Conservation (phyloP, 1,140 invertebrate genomes). For the Drusus annulatus region DNA sequence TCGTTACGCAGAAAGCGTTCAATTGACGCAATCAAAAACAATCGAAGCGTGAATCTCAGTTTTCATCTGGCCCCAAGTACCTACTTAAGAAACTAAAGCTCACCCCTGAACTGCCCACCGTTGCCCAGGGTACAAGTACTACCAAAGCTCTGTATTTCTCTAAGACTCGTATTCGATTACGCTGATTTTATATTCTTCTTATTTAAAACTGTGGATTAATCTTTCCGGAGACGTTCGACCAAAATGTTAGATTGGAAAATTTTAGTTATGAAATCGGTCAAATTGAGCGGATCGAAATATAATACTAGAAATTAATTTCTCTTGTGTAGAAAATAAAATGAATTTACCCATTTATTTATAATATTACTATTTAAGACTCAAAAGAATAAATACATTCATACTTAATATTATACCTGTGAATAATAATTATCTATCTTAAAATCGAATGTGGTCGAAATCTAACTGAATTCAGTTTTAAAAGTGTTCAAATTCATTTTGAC, state of each 20-base stretch:
- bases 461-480: too few species aligned
- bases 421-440: too few species aligned
- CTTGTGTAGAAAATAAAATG: too few species aligned
- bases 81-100: neutral
- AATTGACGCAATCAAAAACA: constrained; percentile 5
- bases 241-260: constrained; percentile 5
- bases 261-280: too few species aligned
- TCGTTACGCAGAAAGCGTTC: neutral
- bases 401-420: too few species aligned
- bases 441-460: too few species aligned
- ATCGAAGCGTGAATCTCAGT: constrained; percentile 7
- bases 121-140: neutral
- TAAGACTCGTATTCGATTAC: constrained; percentile 7
- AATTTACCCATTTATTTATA: too few species aligned
- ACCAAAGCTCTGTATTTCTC: constrained; percentile 10
- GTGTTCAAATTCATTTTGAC: too few species aligned
- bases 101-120: neutral
- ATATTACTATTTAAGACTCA: too few species aligned
- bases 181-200: constrained; percentile 11
- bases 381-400: too few species aligned
- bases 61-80: constrained; percentile 5
- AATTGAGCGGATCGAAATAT: too few species aligned
- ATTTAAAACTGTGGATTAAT: constrained; percentile 8
- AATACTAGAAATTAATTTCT: too few species aligned
- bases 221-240: constrained; percentile 30